These are phyloP conservation scores for Botia kubotai DNA, from an alignment of 2,797 vertebrate genomes.

Conservation along the genomic window DNA sequence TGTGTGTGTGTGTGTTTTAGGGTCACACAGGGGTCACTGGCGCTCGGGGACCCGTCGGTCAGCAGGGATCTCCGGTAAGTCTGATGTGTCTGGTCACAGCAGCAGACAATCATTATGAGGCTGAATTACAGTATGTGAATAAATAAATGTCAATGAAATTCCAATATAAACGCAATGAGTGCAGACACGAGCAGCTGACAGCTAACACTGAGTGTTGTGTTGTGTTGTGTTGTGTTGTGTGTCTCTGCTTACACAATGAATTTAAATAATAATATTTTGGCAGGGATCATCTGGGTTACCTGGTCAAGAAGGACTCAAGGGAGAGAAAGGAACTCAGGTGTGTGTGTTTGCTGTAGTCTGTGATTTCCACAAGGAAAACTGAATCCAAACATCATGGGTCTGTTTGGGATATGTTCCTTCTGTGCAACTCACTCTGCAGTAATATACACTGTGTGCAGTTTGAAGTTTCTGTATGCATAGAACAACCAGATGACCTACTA, in stretches of 20 bases:
- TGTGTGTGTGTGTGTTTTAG: slow-evolving; percentile 69
- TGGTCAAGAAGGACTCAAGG: slow-evolving; percentile 79
- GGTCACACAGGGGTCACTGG: slow-evolving; percentile 81
- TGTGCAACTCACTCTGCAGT: not conserved
- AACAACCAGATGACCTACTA: too few species aligned
- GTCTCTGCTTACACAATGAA: not conserved
- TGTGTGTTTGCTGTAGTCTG: slow-evolving; percentile 48
- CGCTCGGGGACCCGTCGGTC: slow-evolving; percentile 80
- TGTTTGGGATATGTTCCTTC: not conserved
- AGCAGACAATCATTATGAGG: too few species aligned
- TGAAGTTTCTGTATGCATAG: too few species aligned
- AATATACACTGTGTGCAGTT: too few species aligned
- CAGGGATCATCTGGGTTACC: slow-evolving; percentile 81
- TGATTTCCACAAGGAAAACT: too few species aligned
- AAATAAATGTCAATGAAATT: not conserved
- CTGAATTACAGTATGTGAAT: not conserved
- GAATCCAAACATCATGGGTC: not conserved
- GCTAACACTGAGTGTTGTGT: not conserved
- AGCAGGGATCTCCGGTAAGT: slow-evolving; percentile 85
- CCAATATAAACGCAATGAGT: not conserved
- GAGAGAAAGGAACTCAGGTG: slow-evolving; percentile 82
- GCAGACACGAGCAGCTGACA: not conserved
- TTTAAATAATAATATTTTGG: slow-evolving; percentile 34
- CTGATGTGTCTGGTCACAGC: not conserved
- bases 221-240: not conserved